Percentiles rank a stretch among this genome's conserved stretches.
phyloP scores from a whole-genome alignment of 37 sponge, comb jelly and placozoan species.

The Dysidea cf. avara region DNA sequence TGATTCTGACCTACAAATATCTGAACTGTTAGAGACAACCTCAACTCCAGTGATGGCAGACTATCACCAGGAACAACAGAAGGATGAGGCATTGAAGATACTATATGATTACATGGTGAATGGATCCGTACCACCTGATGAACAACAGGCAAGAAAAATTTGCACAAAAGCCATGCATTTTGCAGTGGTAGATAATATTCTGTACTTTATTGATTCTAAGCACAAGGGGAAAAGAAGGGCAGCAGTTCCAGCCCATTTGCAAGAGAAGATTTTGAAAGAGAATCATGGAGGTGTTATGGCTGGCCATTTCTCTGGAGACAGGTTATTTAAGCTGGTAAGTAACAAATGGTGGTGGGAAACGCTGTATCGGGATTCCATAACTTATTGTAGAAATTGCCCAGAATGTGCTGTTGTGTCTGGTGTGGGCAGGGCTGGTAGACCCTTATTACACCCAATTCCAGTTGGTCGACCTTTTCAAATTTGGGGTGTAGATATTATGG shows the following conservation, averaged over 20 bases:
- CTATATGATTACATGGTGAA: too few species aligned
- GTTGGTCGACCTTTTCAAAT: conserved; percentile 37
- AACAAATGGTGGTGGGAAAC: conserved; percentile 70
- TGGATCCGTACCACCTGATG: conserved; percentile 14
- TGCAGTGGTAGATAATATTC: conserved; percentile 5
- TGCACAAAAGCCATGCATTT: conserved; percentile 4
- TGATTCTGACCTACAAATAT: too few species aligned
- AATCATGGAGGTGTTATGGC: conserved; percentile 35
- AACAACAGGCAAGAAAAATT: conserved; percentile 1
- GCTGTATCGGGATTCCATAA: conserved; percentile 36
- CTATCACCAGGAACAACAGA: too few species aligned
- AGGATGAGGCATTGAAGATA: too few species aligned
- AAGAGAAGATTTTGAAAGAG: conserved; percentile 16
- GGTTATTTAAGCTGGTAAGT: too few species aligned
- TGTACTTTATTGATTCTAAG: too few species aligned
- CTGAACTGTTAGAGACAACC: too few species aligned
- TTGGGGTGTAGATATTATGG: conserved; percentile 42
- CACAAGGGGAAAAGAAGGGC: not conserved
- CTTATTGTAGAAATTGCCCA: conserved; percentile 4
- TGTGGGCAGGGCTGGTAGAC: too few species aligned
- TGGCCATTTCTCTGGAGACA: too few species aligned
- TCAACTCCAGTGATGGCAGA: too few species aligned
- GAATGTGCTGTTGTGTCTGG: too few species aligned
- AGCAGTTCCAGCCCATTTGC: conserved; percentile 36
- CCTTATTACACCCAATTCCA: too few species aligned